Evolutionary conservation across 2,888 invertebrate species (phyloP).

Genomic region (Caenorhabditis sp.): DNA sequence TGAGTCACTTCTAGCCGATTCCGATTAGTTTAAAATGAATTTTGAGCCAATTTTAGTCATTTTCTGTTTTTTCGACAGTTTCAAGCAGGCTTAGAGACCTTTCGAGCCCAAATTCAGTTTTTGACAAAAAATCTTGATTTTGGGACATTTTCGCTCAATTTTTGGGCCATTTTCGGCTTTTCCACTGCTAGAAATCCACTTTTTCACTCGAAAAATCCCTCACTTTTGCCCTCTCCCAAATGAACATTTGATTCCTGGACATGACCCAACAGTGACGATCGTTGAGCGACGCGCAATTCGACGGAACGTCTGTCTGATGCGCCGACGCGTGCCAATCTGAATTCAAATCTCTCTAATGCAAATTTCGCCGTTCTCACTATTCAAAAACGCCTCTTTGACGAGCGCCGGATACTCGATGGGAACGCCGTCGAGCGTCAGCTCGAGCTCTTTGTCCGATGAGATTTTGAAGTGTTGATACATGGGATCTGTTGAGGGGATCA

Average conservation of each 20-base stretch:
- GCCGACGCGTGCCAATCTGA: constrained; percentile 55
- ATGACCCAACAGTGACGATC: constrained; percentile 62
- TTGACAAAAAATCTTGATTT: neutral
- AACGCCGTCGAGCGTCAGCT: constrained; percentile 53
- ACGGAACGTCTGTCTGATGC: constrained; percentile 38
- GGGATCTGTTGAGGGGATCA: neutral
- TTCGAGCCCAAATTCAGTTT: too few species aligned
- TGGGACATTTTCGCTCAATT: neutral
- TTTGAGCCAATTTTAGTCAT: too few species aligned
- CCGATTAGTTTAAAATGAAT: neutral
- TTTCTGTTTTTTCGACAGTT: too few species aligned
- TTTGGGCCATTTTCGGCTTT: neutral
- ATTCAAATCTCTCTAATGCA: neutral
- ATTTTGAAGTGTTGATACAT: constrained; percentile 3
- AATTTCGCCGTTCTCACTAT: too few species aligned
- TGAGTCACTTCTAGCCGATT: too few species aligned
- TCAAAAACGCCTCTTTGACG: constrained; percentile 63
- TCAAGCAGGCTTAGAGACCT: too few species aligned
- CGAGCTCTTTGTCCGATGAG: constrained; percentile 37
- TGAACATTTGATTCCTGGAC: constrained; percentile 54
- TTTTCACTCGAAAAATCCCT: neutral
- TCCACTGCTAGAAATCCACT: neutral
- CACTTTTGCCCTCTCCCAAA: constrained; percentile 55
- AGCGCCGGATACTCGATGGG: constrained; percentile 66
- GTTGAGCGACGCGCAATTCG: constrained; percentile 62